phyloP scores from a whole-genome alignment of 2,113 vertebrate genomes.

The Brienomyrus brachyistius region DNA sequence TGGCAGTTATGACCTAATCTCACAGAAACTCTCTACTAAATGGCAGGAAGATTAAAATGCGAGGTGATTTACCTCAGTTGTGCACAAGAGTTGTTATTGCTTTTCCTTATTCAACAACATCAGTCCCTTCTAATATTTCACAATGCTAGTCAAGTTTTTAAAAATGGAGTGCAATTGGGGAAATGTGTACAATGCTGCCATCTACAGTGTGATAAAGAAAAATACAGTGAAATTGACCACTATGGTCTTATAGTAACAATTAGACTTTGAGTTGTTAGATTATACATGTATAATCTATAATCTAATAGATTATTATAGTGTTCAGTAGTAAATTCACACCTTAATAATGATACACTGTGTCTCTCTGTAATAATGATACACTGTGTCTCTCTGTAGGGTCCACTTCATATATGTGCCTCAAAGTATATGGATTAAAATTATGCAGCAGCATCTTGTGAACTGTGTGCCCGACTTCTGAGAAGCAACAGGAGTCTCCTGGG shows the following conservation, averaged over 20 bases:
- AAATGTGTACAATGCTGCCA: neutral
- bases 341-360: neutral
- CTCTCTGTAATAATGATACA: neutral
- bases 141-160: neutral
- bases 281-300: neutral
- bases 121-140: neutral
- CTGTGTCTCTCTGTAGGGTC: neutral
- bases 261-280: neutral
- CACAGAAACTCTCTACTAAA: neutral
- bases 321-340: neutral
- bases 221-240: neutral
- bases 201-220: neutral
- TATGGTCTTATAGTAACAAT: neutral
- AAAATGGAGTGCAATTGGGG: neutral
- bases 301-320: neutral
- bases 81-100: conserved; percentile 9
- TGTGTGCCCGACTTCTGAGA: neutral
- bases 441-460: neutral
- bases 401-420: neutral
- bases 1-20: neutral
- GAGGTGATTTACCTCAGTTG: neutral
- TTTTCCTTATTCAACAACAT: neutral
- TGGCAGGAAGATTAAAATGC: neutral
- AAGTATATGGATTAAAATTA: neutral
- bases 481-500: neutral